These are phyloP conservation scores for Elephas maximus DNA, from an alignment of 2,113 vertebrate species.

Conservation along the genomic window DNA sequence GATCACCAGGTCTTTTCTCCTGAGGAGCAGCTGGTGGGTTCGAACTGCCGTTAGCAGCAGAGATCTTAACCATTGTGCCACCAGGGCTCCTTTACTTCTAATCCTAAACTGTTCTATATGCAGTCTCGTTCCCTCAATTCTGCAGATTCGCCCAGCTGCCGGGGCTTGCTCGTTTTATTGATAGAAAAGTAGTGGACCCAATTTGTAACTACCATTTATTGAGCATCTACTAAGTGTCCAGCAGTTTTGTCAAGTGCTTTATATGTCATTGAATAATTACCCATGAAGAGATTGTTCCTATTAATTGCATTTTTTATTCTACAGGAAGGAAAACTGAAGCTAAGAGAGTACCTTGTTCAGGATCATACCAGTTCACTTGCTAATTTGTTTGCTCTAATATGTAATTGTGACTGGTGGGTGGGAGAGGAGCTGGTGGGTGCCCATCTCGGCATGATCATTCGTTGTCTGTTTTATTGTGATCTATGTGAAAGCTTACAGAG, in stretches of 20 bases:
- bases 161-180: no score
- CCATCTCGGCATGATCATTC: neutral
- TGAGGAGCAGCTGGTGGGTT: no score
- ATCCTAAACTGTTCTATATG: no score
- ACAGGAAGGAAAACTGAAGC: neutral
- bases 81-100: no score
- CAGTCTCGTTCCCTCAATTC: no score
- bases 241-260: neutral
- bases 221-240: neutral
- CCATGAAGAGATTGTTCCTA: neutral
- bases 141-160: no score
- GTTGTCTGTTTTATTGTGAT: neutral
- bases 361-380: neutral
- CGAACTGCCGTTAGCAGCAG: no score
- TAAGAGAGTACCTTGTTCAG: neutral
- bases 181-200: no score
- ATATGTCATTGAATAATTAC: neutral
- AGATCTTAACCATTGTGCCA: no score
- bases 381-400: neutral
- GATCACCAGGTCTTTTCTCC: no score
- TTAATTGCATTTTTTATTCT: neutral
- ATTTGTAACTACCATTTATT: neutral
- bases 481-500: no score
- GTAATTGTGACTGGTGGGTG: neutral
- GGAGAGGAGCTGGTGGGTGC: neutral